Evolutionary conservation across 2,113 vertebrate genomes (phyloP), one percentile per base, ranked within the genome.

Genomic region (Smithornis capensis): DNA sequence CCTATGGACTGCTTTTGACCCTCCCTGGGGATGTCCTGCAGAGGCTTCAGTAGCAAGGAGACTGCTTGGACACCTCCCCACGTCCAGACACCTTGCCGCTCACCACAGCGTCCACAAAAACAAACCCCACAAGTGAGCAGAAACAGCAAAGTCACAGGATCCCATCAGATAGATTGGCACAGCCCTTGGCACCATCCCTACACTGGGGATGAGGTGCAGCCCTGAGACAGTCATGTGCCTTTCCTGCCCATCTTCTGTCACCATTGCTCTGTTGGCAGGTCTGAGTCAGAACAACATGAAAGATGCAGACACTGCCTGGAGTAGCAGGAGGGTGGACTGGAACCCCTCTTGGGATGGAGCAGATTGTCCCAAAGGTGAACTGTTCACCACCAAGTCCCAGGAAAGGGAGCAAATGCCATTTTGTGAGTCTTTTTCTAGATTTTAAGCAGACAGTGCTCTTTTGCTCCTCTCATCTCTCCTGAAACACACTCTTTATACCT

Each of bases 181-280:
- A 55, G 65, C 52, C 33, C 25, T 78, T 38, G 37, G 69, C 64
- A 67, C 55, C 31, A 24, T 56, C 24, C 28, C 21, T 1, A 4
- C 27, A 8, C 0, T 35, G 64, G 17, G 60, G 22, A 67, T 4
- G 3, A 14, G 16, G 10, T 87, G 45, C 78, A 62, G n/a, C n/a
- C 69, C 13, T 1, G 5, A 14, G 14, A 56, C 38, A 42, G 12
- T 29, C 1, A 0, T 8, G 4, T 49, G 17, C 19, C 4, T 53
- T 47, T 6, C 44, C 53, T 74, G n/a, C 45, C 33, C 0, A 0
- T 52, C 38, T 18, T 71, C 52, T 71, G 59, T 50, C 31, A 33
- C 35, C 3, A 0, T 81, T 2, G 0, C 19, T 59, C 13, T 4
- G 2, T 4, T 31, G 44, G 33, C 71, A 91, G 53, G 47, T 35